A percentile compares a stretch with the other conserved stretches of the same genome.
Conservation (phyloP, 2,113 vertebrate genomes). For the Dasypus novemcinctus region DNA sequence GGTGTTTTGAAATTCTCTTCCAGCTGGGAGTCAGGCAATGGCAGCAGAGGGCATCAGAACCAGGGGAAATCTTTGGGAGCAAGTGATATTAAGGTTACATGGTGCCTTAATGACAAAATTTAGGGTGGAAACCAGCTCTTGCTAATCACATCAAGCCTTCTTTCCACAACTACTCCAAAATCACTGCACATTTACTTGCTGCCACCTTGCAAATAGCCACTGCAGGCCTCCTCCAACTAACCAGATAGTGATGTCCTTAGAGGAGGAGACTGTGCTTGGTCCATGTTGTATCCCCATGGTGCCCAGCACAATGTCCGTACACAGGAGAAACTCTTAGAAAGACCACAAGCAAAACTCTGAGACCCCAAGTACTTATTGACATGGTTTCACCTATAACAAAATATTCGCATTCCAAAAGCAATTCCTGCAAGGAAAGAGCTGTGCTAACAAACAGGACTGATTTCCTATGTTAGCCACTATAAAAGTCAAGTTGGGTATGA, state of each 20-base stretch:
- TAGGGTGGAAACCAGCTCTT: background rate
- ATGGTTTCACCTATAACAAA: constrained; percentile 2
- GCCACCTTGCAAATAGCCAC: background rate
- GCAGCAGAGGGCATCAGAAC: background rate
- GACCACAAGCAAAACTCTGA: background rate
- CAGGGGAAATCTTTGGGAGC: background rate
- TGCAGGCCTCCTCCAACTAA: background rate
- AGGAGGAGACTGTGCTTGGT: background rate
- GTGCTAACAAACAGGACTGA: background rate
- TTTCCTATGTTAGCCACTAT: background rate
- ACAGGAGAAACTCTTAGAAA: background rate
- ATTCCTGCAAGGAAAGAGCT: background rate
- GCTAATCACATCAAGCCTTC: background rate
- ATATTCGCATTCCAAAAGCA: background rate
- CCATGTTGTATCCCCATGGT: background rate
- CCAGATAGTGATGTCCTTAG: background rate
- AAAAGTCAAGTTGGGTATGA: background rate
- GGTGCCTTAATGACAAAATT: background rate
- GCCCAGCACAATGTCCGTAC: background rate
- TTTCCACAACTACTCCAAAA: background rate
- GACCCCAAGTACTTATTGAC: background rate
- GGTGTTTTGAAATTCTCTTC: background rate
- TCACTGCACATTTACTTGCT: background rate
- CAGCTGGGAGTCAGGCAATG: background rate
- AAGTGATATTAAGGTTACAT: background rate